Conservation (phyloP, 2,797 vertebrate species). For the Hoplostethus atlanticus region DNA sequence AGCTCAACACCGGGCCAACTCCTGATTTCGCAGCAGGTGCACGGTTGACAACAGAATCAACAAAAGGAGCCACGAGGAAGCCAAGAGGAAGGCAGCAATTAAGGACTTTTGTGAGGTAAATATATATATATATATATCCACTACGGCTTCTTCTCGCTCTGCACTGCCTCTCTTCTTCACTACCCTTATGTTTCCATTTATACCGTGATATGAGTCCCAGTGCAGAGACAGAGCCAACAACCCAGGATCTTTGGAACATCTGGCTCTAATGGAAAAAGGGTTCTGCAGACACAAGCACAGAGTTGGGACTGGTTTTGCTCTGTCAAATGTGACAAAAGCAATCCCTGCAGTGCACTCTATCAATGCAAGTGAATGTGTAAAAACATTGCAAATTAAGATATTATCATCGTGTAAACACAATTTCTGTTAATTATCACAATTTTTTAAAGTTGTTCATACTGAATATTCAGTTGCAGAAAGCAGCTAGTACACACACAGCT, state of each 20-base stretch:
- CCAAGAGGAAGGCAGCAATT: conserved; percentile 13
- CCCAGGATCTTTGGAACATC: conserved; percentile 72
- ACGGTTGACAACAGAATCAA: conserved; percentile 1
- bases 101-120: conserved; percentile 25
- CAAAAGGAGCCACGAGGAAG: background rate
- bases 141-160: conserved; percentile 36
- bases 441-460: background rate
- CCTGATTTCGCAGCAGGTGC: conserved; percentile 35
- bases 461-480: background rate
- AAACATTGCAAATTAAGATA: conserved; percentile 8
- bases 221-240: conserved; percentile 55
- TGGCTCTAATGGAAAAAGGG: conserved; percentile 79
- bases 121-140: conserved; percentile 16
- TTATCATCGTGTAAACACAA: conserved; percentile 29
- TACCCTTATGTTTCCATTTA: conserved; percentile 74
- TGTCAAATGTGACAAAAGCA: conserved; percentile 46
- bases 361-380: conserved; percentile 20
- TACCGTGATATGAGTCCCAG: conserved; percentile 65
- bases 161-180: conserved; percentile 35
- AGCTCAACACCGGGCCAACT: background rate
- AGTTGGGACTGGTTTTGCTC: conserved; percentile 20
- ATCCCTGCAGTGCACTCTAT: conserved; percentile 38
- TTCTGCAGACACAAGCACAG: conserved; percentile 48
- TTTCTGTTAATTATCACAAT: background rate
- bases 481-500: background rate